Evolutionary conservation across 2,888 invertebrate genomes (phyloP), one percentile per base, ranked within the genome.

Genomic region (Cactoblastis cactorum): DNA sequence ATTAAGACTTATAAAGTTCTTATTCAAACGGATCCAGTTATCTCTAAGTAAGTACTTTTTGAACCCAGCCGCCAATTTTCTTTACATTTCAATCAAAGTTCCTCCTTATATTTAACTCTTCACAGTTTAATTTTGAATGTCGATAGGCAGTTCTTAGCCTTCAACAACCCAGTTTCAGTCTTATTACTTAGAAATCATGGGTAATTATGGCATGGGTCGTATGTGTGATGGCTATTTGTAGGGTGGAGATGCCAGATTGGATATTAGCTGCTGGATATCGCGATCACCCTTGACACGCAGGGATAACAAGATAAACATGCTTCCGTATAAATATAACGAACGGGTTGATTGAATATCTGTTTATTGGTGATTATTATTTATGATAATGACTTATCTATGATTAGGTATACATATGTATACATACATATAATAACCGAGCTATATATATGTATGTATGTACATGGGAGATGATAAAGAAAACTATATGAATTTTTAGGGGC

Each of bases 251-350:
- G 38, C 8, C 3, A 38, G 48, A 48, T 48, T 32, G 17, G 47
- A 24, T 38, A 38, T 47, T 47, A 37, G 48, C 38, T 48, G 18
- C 32, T 48, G 28, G 28, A 39, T 48, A 48, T 48, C 39, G 38
- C 9, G 48, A 38, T 24, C 39, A 38, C 48, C 15, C 48, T 48
- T 48, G 32, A 48, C 37, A 48, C 28, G 38, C n/a, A 14, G 38
- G 28, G 47, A 24, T 24, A 14, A 34, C 12, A 33, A 18, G 17
- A 47, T 28, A 28, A 28, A 28, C 28, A 28, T 28, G 3, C 22
- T 28, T 28, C 28, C 28, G 28, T 28, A 28, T 28, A 6, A 28
- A 3, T 6, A 6, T 6, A 28, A 4, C 9, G 28, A 9, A 28
- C 28, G 5, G 28, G 5, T 28, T 28, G 28, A 28, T 28, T 28